Percentiles rank a stretch among this genome's conserved stretches.
Evolutionary conservation across 2,113 vertebrate genomes (phyloP).

Genomic region (Lota lota): DNA sequence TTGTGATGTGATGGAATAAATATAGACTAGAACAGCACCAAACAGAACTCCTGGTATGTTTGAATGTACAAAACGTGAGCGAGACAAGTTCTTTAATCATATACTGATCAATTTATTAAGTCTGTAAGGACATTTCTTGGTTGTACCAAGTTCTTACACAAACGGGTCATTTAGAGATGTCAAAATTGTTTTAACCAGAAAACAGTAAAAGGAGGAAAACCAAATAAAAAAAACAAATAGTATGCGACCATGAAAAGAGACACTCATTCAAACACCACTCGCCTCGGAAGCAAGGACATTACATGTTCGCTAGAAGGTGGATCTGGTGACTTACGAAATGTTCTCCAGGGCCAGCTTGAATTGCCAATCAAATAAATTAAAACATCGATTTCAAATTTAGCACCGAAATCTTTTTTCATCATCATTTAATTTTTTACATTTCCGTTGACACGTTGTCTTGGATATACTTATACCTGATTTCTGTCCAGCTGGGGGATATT

Average conservation of each 20-base stretch:
- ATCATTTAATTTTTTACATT: conserved; percentile 7
- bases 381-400: conserved; percentile 24
- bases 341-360: conserved; percentile 35
- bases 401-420: conserved; percentile 52
- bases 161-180: conserved; percentile 59
- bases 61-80: too few relatives aligned
- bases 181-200: conserved; percentile 55
- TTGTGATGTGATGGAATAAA: too few relatives aligned
- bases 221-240: conserved; percentile 37
- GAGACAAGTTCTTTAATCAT: conserved; percentile 49
- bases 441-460: conserved; percentile 4
- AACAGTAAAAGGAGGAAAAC: conserved; percentile 26
- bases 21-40: too few relatives aligned
- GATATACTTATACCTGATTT: conserved; percentile 54
- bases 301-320: conserved; percentile 28
- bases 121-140: conserved; percentile 62
- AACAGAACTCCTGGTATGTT: too few relatives aligned
- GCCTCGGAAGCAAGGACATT: conserved; percentile 35
- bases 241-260: conserved; percentile 60
- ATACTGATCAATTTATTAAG: conserved; percentile 77
- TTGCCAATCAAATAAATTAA: conserved; percentile 25
- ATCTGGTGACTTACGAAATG: conserved; percentile 22
- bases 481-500: background rate
- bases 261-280: conserved; percentile 61
- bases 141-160: conserved; percentile 71